Evolutionary conservation across 2,888 invertebrate species (phyloP).

Genomic region (Beris chalybata): DNA sequence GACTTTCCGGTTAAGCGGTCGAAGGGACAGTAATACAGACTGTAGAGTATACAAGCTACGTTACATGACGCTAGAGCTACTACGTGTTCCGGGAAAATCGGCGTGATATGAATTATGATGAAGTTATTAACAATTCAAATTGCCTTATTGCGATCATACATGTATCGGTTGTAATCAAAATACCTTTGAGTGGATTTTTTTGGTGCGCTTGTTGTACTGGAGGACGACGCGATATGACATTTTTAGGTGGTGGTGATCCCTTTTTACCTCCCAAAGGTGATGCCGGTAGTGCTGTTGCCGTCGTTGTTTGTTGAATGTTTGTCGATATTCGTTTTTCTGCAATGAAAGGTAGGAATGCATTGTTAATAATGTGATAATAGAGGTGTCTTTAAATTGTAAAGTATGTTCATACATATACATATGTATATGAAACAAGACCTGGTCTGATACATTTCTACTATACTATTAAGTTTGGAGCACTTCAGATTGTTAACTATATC

Average conservation of each 20-base stretch:
- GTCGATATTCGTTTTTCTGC: conserved; percentile 43
- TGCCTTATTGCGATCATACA: neutral
- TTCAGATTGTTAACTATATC: too few species aligned
- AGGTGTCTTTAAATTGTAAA: neutral
- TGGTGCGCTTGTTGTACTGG: conserved; percentile 40
- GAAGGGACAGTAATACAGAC: too few species aligned
- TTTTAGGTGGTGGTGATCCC: conserved; percentile 45
- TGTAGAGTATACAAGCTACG: too few species aligned
- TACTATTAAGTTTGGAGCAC: too few species aligned
- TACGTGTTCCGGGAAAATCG: too few species aligned
- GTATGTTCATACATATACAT: too few species aligned
- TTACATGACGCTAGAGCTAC: too few species aligned
- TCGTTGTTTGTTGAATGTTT: conserved; percentile 37
- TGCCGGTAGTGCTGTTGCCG: conserved; percentile 40
- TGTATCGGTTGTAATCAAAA: neutral
- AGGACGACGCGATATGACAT: conserved; percentile 42
- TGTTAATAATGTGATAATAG: neutral
- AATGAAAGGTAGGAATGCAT: conserved; percentile 22
- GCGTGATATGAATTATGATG: too few species aligned
- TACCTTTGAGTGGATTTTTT: conserved; percentile 44
- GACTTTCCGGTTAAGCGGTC: too few species aligned
- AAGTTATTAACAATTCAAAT: too few species aligned
- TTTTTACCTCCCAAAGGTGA: conserved; percentile 41
- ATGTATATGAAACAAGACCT: too few species aligned
- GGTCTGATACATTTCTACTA: too few species aligned